These are phyloP conservation scores for Plectrocnemia conspersa DNA, from an alignment of 1,140 invertebrate species.

Conservation along the genomic window DNA sequence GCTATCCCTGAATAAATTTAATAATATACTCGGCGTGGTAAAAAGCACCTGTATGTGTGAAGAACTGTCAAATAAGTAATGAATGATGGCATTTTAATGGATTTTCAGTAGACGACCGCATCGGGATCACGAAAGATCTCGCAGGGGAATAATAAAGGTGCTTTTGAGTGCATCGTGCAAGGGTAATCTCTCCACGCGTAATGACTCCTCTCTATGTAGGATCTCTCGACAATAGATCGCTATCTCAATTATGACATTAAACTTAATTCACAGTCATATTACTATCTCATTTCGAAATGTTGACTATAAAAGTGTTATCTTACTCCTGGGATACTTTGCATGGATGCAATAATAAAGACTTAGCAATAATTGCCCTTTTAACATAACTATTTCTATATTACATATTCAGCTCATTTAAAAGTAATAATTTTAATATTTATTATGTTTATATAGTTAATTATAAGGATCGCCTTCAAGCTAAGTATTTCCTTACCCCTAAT, in stretches of 20 bases:
- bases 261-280: no score
- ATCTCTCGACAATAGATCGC: not conserved
- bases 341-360: no score
- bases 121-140: no score
- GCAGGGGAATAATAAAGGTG: conserved; percentile 8
- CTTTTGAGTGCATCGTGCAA: conserved; percentile 17
- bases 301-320: conserved; percentile 23
- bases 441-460: no score
- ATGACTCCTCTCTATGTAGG: not conserved
- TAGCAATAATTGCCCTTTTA: no score
- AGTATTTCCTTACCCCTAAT: no score
- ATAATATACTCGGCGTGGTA: conserved; percentile 3
- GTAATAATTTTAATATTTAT: no score
- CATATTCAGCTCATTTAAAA: no score
- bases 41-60: conserved; percentile 6
- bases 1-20: no score
- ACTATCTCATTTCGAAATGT: conserved; percentile 4
- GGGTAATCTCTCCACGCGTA: not conserved
- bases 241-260: no score
- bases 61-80: conserved; percentile 28
- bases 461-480: no score
- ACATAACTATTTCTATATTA: no score
- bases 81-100: conserved; percentile 29
- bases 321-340: conserved; percentile 9
- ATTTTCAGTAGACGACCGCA: conserved; percentile 12